A percentile compares a stretch with the other conserved stretches of the same genome.
Evolutionary conservation across 2,888 invertebrate species (phyloP).

Genomic region (Oscheius onirici): DNA sequence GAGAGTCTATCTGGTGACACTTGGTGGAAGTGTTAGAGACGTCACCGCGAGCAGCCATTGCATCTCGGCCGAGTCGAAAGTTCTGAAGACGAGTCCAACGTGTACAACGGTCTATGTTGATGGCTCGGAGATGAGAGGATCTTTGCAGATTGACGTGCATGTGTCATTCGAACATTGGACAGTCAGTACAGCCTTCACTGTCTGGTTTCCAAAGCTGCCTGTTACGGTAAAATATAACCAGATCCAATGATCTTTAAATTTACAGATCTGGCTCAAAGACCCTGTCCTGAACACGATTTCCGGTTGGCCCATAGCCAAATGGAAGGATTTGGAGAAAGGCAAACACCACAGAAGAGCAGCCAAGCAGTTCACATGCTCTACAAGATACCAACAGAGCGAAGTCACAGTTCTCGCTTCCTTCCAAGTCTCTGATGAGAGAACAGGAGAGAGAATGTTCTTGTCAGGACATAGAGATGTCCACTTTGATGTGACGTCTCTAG

Average conservation of each 20-base stretch:
- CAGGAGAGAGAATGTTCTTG: constrained; percentile 61
- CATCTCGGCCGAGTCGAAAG: constrained; percentile 59
- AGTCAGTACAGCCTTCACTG: constrained; percentile 58
- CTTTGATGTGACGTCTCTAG: constrained; percentile 64
- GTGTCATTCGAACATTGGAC: constrained; percentile 58
- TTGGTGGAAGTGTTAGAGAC: constrained; percentile 50
- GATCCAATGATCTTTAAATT: background rate
- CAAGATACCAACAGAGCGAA: constrained; percentile 62
- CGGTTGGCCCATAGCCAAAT: constrained; percentile 62
- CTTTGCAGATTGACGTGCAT: constrained; percentile 54
- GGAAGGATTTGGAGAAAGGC: constrained; percentile 54
- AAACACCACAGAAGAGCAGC: constrained; percentile 47
- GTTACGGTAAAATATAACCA: constrained; percentile 41
- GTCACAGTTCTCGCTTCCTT: constrained; percentile 58
- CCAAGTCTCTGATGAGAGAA: constrained; percentile 61
- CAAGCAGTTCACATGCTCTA: constrained; percentile 60
- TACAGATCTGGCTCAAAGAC: constrained; percentile 49
- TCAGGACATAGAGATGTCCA: constrained; percentile 56
- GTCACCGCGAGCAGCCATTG: constrained; percentile 65
- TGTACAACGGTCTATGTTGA: constrained; percentile 69
- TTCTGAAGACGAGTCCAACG: constrained; percentile 67
- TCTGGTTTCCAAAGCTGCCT: constrained; percentile 68
- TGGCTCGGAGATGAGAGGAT: constrained; percentile 64
- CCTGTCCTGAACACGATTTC: constrained; percentile 39
- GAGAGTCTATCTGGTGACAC: constrained; percentile 56